Conservation (phyloP, 2,888 invertebrate species). For the Unio pictorum region DNA sequence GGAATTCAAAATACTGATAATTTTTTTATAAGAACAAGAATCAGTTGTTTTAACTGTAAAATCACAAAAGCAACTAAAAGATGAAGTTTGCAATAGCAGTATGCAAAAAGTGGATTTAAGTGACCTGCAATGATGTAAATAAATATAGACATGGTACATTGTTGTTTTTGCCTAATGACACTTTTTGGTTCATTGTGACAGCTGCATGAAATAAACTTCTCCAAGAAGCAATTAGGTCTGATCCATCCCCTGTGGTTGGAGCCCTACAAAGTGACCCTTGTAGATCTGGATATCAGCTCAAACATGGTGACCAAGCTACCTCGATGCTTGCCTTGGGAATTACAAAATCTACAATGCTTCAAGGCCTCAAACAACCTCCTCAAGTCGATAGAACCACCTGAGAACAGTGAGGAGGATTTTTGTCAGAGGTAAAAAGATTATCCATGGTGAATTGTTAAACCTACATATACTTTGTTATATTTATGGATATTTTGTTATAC, state of each 20-base stretch:
- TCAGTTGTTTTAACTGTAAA: no score
- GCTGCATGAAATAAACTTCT: conserved; percentile 19
- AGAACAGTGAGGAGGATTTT: conserved; percentile 4
- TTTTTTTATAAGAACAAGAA: no score
- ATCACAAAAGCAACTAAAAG: no score
- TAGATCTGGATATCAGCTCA: conserved; percentile 39
- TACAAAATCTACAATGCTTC: conserved; percentile 38
- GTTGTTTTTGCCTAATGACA: no score
- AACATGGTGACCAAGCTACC: conserved; percentile 45
- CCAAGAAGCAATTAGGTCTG: conserved; percentile 19
- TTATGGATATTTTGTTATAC: no score
- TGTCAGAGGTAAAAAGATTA: conserved; percentile 31
- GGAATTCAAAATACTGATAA: no score
- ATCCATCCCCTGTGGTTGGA: conserved; percentile 41
- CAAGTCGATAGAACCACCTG: conserved; percentile 13
- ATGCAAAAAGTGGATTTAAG: no score
- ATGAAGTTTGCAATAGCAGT: no score
- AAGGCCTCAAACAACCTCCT: conserved; percentile 41
- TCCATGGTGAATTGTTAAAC: no score
- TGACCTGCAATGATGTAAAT: no score
- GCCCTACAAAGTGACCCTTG: conserved; percentile 28
- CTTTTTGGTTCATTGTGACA: neutral
- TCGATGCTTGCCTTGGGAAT: conserved; percentile 46
- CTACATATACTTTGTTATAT: no score
- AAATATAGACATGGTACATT: no score